Base-by-base conservation (phyloP, 2,797 vertebrate species). In the Gobio occitaniae region DNA sequence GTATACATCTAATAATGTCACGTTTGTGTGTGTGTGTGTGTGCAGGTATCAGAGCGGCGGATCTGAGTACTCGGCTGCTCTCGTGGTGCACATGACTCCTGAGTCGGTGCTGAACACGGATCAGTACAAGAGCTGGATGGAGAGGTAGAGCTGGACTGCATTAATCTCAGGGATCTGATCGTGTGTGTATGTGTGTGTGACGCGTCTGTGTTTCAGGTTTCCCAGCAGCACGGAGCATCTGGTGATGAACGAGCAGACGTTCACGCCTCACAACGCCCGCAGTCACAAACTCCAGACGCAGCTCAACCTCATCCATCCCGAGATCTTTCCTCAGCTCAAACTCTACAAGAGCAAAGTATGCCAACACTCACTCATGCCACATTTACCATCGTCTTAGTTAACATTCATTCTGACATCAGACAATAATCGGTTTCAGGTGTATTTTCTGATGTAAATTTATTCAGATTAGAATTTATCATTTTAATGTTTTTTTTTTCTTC, bases 261-360 rank as follows among this genome's bases (percentile, higher is more conserved):
- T 74, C 0, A 93, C 96, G 0, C 77, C 96, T 10, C 98, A 99
- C 91, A 96, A 97, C 87, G 71, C 96, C 13, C 92, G 97, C 3
- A 97, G 97, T 87, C 94, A 96, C 92, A 97, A 98, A 93, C 95
- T 98, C 29, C 98, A 99, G 79, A 90, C 95, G 0, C 98, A 99
- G 86, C 96, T 99, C 36, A 96, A 96, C 92, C 96, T 98, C 89
- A 97, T 99, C 88, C 97, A 99, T 86, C 92, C 96, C 0, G 90
- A 96, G 77, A 96, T 99, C 92, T 99, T 99, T 56, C 98, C 98
- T 0, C 44, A 83, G 0, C 95, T 98, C 0, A 88, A 91, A 63
- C 85, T 86, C 25, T 94, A 87, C 88, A 87, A 7, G 32, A 70
- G 92, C 15, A 94, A 93, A 94, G 97, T 97, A 90, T 7, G 1